Evolutionary conservation across 2,888 invertebrate genomes (phyloP).

Genomic region (Hedya salicella): DNA sequence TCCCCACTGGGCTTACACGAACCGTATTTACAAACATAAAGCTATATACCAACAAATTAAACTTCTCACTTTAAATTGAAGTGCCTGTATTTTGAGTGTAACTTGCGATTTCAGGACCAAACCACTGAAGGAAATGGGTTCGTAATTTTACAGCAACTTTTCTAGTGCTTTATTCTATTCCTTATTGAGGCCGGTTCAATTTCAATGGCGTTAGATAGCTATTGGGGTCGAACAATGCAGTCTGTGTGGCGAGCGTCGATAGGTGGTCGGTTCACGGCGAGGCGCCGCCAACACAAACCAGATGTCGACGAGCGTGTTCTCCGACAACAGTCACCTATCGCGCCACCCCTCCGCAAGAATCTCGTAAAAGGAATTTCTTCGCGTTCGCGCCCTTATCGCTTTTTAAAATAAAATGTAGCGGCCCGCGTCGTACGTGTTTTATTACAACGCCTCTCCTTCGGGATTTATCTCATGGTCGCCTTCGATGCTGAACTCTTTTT

Average conservation of each 20-base stretch:
- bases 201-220: slow-evolving; percentile 11
- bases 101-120: not conserved
- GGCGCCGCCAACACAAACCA: slow-evolving; percentile 69
- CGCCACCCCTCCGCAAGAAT: slow-evolving; percentile 69
- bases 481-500: slow-evolving; percentile 59
- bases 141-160: not conserved
- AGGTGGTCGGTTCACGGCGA: slow-evolving; percentile 51
- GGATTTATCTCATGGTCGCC: slow-evolving; percentile 80
- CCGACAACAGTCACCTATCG: slow-evolving; percentile 45
- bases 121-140: not conserved
- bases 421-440: slow-evolving; percentile 80
- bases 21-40: slow-evolving; percentile 33
- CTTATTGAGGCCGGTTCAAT: not conserved
- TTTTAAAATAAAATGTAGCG: slow-evolving; percentile 84
- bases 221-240: slow-evolving; percentile 10
- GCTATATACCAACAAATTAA: slow-evolving; percentile 23
- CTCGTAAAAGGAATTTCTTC: slow-evolving; percentile 82
- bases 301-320: slow-evolving; percentile 72
- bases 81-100: not conserved
- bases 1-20: slow-evolving; percentile 34
- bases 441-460: slow-evolving; percentile 78
- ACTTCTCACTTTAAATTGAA: slow-evolving; percentile 17
- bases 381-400: slow-evolving; percentile 78
- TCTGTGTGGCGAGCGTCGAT: slow-evolving; percentile 8
- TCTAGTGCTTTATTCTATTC: not conserved